Conservation (phyloP, 2,113 vertebrate genomes). For the Tamias sibiricus region DNA sequence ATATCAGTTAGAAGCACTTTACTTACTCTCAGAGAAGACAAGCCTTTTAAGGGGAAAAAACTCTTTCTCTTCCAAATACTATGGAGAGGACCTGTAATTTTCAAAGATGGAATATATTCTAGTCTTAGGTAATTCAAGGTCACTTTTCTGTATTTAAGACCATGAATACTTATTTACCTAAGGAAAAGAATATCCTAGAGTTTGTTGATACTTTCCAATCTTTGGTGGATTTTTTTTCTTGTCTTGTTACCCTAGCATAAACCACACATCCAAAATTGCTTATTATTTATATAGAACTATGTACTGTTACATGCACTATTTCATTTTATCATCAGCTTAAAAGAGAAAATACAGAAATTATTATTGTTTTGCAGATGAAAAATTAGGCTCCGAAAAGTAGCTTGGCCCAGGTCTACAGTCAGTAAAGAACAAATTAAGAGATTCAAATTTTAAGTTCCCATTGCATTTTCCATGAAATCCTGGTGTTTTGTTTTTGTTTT, state of each 20-base stretch:
- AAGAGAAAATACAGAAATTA: background rate
- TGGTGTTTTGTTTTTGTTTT: background rate
- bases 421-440: background rate
- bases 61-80: background rate
- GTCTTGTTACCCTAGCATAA: conserved; percentile 24
- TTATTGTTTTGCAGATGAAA: background rate
- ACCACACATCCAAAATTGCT: background rate
- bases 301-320: background rate
- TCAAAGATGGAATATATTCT: background rate
- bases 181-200: background rate
- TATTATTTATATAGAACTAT: background rate
- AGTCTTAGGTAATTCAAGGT: background rate
- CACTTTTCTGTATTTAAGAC: background rate
- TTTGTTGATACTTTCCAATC: background rate
- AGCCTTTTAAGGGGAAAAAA: background rate
- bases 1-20: background rate
- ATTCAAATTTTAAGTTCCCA: background rate
- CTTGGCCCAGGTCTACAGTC: background rate
- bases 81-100: background rate
- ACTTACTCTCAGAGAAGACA: conserved; percentile 33
- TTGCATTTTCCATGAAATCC: background rate
- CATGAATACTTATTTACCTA: conserved; percentile 19
- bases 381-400: background rate
- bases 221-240: conserved; percentile 37
- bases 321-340: background rate